Base-by-base conservation (phyloP, 2,113 vertebrate species). In the Bubo bubo region DNA sequence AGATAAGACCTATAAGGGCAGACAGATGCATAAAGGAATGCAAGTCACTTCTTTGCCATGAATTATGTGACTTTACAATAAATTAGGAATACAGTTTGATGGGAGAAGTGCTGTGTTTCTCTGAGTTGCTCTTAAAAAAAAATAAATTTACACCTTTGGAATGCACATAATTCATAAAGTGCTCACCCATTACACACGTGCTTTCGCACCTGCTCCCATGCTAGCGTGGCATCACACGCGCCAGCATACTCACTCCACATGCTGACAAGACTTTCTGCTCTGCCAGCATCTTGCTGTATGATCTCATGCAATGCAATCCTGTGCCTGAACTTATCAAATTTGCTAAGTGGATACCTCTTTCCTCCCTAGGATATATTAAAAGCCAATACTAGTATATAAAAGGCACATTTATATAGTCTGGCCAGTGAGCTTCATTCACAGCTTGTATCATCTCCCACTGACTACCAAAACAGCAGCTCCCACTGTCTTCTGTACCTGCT, bases 211-310 rank as follows among this genome's bases (percentile, higher is more conserved):
- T 0, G 0, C 12, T 77, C 59, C 45, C 80, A 62, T 2, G 2
- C 16, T 22, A 49, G 6, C 6, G 2, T 6, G 18, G 14, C 32
- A 23, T 13, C 35, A 28, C 28, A 4, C 0, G 0, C 2, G 3
- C 14, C 50, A 32, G 17, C 19, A 9, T 4, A 12, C 14, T 68
- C 34, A 6, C 30, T 27, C 62, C 35, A 23, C 2, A 1, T 5
- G 18, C 53, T 56, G 37, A 45, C 26, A 26, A 32, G 70, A 4
- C 32, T n/a, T 34, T 10, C 30, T 55, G 49, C 27, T 43, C 62
- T 66, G 45, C 16, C 21, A 6, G 10, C 12, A 14, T 23, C 32
- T 56, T 49, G 17, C 68, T 66, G 27, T 8, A 24, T 27, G 27
- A 16, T 28, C 59, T 56, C 49, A 12, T 8, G 8, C 43, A 67